Evolutionary conservation across 92 coral and sea anemone genomes (phyloP).

Genomic region (Metridium senile): DNA sequence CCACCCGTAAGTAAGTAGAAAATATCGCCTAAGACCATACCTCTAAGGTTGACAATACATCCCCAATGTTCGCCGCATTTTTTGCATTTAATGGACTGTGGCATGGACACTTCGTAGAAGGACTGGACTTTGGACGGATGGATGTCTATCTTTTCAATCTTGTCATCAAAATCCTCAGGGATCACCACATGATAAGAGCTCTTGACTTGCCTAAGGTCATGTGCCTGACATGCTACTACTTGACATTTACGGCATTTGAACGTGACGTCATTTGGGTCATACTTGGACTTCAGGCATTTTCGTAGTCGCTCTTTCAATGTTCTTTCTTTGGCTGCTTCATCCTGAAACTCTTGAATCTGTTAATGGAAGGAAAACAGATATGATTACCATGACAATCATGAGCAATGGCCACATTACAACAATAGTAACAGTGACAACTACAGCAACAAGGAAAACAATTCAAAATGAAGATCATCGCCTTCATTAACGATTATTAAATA

Average conservation of each 20-base stretch:
- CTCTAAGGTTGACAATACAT: slow-evolving; percentile 51
- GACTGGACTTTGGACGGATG: slow-evolving; percentile 34
- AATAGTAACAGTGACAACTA: no score
- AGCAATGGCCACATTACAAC: no score
- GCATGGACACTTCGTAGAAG: slow-evolving; percentile 63
- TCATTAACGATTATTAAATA: no score
- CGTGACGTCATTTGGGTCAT: slow-evolving; percentile 58
- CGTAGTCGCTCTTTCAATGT: slow-evolving; percentile 36
- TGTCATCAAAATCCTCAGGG: slow-evolving; percentile 50
- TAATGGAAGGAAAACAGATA: not conserved
- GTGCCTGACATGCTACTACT: slow-evolving; percentile 76
- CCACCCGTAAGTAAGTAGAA: not conserved
- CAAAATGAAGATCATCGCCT: no score
- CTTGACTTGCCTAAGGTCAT: slow-evolving; percentile 64
- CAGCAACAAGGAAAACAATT: no score
- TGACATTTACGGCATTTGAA: slow-evolving; percentile 81
- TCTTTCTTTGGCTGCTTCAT: slow-evolving; percentile 46
- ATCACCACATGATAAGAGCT: slow-evolving; percentile 56
- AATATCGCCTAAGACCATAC: slow-evolving; percentile 3
- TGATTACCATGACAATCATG: no score
- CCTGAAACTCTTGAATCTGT: slow-evolving; percentile 53
- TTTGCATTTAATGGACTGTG: slow-evolving; percentile 58
- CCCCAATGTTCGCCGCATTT: slow-evolving; percentile 89
- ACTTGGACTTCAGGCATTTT: slow-evolving; percentile 24
- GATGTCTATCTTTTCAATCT: not conserved